A percentile compares a stretch with the other conserved stretches of the same genome.
Conservation (phyloP, 2,888 invertebrate species). For the Sesamia inferens region DNA sequence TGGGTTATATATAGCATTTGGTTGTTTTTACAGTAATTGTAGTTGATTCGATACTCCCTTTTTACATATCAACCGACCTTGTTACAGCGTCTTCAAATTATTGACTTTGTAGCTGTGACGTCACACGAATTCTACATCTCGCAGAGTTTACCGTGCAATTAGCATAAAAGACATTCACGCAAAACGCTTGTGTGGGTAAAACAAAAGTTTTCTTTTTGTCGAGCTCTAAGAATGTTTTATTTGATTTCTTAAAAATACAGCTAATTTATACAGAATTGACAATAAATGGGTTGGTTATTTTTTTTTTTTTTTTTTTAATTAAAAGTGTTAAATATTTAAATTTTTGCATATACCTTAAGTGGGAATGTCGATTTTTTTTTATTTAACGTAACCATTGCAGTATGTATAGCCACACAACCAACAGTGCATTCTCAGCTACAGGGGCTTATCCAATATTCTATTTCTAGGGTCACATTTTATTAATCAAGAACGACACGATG, state of each 20-base stretch:
- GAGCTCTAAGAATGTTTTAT: background rate
- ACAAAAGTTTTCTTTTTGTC: no score
- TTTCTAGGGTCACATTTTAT: slow-evolving; percentile 53
- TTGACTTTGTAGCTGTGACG: slow-evolving; percentile 23
- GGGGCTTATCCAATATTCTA: slow-evolving; percentile 43
- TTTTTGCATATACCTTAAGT: background rate
- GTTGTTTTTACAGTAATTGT: background rate
- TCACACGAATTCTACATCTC: no score
- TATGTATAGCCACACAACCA: slow-evolving; percentile 3
- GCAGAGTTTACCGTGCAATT: no score
- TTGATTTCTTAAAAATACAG: background rate
- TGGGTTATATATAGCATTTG: background rate
- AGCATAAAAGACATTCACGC: no score
- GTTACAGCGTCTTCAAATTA: background rate
- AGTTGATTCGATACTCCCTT: background rate
- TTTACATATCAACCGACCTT: background rate
- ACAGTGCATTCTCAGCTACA: slow-evolving; percentile 51
- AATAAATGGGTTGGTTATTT: background rate
- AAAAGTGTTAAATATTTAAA: background rate
- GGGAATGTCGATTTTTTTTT: background rate
- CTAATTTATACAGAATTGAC: no score
- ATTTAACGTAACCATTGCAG: background rate
- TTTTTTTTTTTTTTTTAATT: background rate
- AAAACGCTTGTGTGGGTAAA: no score
- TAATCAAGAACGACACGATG: slow-evolving; percentile 17